Conservation (phyloP, 2,888 invertebrate species). For the Petrophora chlorosata region DNA sequence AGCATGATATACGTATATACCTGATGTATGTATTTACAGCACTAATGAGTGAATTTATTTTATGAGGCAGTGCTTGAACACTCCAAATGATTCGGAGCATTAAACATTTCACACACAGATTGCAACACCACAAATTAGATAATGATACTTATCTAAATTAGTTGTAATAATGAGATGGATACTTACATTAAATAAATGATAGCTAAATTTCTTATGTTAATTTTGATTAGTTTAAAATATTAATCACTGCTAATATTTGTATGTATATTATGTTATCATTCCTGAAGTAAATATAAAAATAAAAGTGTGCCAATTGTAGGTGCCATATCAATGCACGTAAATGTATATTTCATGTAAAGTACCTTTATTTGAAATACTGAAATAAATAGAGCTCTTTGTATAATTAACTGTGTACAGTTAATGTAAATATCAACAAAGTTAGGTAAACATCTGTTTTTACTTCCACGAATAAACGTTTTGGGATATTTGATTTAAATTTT, state of each 20-base stretch:
- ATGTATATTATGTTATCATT: not conserved
- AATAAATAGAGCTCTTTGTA: conserved; percentile 2
- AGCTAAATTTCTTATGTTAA: not conserved
- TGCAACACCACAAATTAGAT: conserved; percentile 24
- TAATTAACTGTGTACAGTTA: not conserved
- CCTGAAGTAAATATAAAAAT: conserved; percentile 5
- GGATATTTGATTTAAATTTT: conserved; percentile 8
- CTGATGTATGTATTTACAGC: conserved; percentile 28
- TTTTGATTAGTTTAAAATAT: conserved; percentile 4
- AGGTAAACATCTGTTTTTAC: not conserved
- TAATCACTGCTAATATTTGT: conserved; percentile 6
- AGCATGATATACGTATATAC: conserved; percentile 4
- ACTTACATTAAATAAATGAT: conserved; percentile 26
- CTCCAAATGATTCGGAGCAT: conserved; percentile 22
- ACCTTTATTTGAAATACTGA: not conserved
- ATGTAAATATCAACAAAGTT: not conserved
- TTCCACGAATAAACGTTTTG: not conserved
- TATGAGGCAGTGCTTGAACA: conserved; percentile 31
- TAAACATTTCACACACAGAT: conserved; percentile 31
- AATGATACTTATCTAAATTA: conserved; percentile 31
- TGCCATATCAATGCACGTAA: conserved; percentile 11
- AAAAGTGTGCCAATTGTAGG: conserved; percentile 19
- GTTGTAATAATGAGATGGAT: conserved; percentile 13
- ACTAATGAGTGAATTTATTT: conserved; percentile 23
- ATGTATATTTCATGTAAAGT: not conserved